Evolutionary conservation across 2,113 vertebrate genomes (phyloP), one percentile per base, ranked within the genome.

Genomic region (Charina bottae): DNA sequence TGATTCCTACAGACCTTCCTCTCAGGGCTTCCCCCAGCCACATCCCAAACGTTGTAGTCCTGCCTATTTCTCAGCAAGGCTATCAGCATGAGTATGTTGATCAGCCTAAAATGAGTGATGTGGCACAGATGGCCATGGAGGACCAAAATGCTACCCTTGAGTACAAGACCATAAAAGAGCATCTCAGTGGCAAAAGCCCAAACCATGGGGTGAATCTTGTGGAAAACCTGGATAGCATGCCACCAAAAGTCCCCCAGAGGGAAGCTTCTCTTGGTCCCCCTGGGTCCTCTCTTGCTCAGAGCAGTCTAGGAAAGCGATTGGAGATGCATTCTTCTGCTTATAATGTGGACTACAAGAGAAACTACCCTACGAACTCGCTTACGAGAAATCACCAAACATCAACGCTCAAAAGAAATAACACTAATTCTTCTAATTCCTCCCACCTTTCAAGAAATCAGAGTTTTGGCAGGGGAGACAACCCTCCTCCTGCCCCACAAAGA

Each of bases 341-440:
- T 68, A 98, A 96, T 2, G 97, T 99, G 68, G 98, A 99, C 93
- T 99, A 99, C 97, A 99, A 99, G 97, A 97, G 98, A 96, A 97
- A 97, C 97, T 98, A 98, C 93, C 97, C 98, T 72, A 97, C 98
- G 96, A 98, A 98, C 96, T 98, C 98, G 0, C 98, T 98, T 91
- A 98, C 98, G 0, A 98, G 98, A 95, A 98, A 97, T 95, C 98
- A 98, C 88, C 98, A 98, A 96, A 94, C 97, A 0, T 97, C 98
- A 0, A 98, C 97, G 1, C 98, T 99, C 92, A 99, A 99, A 98
- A 98, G 98, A 97, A 99, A 99, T 98, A 99, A 99, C 97, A 99
- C 99, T 95, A 99, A 99, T 98, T 99, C 99, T 72, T 99, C 99
- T 95, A 99, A 99, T 94, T 99, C 99, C 1, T 99, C 99, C 93